Evolutionary conservation across 2,113 vertebrate species (phyloP).

Genomic region (Xiphorhynchus elegans): DNA sequence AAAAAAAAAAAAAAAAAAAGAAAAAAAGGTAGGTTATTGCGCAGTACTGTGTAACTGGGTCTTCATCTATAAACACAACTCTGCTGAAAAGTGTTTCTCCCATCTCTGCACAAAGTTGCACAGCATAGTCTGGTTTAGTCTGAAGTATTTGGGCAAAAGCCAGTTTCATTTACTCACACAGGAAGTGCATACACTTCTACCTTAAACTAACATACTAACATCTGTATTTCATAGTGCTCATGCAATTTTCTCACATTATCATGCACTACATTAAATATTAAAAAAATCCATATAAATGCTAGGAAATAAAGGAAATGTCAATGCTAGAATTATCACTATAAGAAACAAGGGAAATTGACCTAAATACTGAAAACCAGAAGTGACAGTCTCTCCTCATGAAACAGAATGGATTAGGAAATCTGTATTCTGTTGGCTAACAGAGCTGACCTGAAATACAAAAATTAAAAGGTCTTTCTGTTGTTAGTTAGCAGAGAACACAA

Average conservation of each 20-base stretch:
- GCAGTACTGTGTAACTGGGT: not conserved
- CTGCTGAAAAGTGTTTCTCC: not conserved
- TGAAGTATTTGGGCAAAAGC: not conserved
- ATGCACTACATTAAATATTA: not conserved
- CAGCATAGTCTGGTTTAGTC: not conserved
- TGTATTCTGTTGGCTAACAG: not conserved
- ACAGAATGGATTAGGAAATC: not conserved
- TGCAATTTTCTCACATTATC: not conserved
- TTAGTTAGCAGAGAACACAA: not conserved
- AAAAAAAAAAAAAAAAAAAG: not conserved
- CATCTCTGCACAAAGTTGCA: not conserved
- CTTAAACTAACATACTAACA: not conserved
- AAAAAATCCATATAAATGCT: not conserved
- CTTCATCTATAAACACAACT: not conserved
- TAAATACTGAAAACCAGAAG: not conserved
- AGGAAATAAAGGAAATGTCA: not conserved
- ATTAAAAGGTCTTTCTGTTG: not conserved
- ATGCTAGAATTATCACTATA: not conserved
- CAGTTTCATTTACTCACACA: not conserved
- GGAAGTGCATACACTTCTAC: not conserved
- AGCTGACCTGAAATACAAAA: not conserved
- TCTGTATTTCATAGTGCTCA: not conserved
- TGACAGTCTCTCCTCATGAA: accelerated
- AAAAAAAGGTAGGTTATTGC: not conserved
- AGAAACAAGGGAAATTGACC: not conserved